Evolutionary conservation across 2,888 invertebrate genomes (phyloP), one percentile per base, ranked within the genome.

Genomic region (Nudaria mundana): DNA sequence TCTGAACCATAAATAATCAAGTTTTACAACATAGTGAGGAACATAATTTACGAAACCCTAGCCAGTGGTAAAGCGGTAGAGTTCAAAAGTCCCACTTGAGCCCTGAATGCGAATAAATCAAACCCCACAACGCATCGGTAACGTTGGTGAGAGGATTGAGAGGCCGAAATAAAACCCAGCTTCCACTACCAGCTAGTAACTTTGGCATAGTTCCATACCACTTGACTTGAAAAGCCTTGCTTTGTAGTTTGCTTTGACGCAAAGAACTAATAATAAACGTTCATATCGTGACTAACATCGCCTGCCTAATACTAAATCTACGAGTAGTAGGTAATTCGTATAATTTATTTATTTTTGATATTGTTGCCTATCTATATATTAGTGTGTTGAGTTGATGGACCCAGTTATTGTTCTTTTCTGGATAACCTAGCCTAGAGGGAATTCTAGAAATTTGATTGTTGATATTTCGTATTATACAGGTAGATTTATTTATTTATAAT

Each of bases 101-200:
- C 56, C 57, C 55, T 59, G 62, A 73, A 68, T 66, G 52, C 57
- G 66, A 67, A 77, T 78, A 77, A 76, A 76, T 77, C 77, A 76
- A 73, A 67, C 66, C 74, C 65, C 63, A 59, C 70, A 65, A 73
- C 73, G 68, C 63, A 59, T 63, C 57, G 63, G 56, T 55, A 64
- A 62, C 62, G 56, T 58, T 30, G 43, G 52, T 43, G 31, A 43
- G 37, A 54, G 62, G 53, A 55, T 46, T 42, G 34, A 38, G 33
- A 53, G 63, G 50, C 50, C 47, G 47, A 30, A 55, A 42, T 56
- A 42, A 58, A 25, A 44, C 15, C 25, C 3, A 31, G 12, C 24
- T 23, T 54, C 56, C 42, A 54, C 38, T 43, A 49, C 44, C 26
- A 46, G 52, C 51, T 34, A 49, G 29, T 20, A 16, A 23, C 42